Conservation (phyloP, 2,113 vertebrate genomes). For the Urocolius indicus region DNA sequence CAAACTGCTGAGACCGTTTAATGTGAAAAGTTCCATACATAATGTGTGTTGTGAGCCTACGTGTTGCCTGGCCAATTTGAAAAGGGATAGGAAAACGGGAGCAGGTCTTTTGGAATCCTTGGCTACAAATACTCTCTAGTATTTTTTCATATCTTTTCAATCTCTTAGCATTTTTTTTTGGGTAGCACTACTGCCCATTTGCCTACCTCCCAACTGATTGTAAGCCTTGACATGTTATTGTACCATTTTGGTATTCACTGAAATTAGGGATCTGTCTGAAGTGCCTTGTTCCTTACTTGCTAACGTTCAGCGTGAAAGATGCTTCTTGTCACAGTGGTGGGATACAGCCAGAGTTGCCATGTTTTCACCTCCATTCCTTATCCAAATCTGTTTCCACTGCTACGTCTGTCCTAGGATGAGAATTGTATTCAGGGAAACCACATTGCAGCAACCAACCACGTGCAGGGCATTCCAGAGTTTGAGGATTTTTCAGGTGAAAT, state of each 20-base stretch:
- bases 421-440: background rate
- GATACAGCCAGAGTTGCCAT: background rate
- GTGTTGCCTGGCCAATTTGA: background rate
- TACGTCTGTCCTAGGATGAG: background rate
- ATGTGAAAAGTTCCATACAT: background rate
- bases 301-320: background rate
- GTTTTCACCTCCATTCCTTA: background rate
- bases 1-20: background rate
- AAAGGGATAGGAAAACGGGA: background rate
- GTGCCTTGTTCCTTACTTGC: background rate
- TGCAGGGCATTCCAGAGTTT: background rate
- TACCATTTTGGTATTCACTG: background rate
- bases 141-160: background rate
- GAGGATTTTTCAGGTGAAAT: background rate
- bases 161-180: background rate
- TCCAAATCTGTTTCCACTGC: background rate
- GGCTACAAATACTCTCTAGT: background rate
- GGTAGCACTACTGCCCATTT: background rate
- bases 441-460: background rate
- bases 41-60: background rate
- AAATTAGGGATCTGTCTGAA: background rate
- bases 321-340: background rate
- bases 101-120: background rate
- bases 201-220: background rate
- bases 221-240: background rate